A percentile compares a stretch with the other conserved stretches of the same genome.
These are phyloP conservation scores for Urosaurus nigricauda DNA, from an alignment of 2,797 vertebrate species.

Conservation along the genomic window DNA sequence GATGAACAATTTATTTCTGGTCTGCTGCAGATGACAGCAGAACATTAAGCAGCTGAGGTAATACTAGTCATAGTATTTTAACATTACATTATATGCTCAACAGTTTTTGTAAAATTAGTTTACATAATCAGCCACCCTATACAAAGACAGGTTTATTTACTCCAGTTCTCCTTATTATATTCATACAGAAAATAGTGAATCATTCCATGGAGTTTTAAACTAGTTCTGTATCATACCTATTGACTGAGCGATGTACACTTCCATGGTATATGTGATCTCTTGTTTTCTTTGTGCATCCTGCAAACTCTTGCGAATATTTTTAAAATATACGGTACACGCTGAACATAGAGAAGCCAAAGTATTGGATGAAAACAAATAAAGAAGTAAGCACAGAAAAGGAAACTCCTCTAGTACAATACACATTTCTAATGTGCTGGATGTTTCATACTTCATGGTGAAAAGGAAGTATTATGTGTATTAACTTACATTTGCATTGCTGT, in stretches of 20 bases:
- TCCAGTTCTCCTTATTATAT: not conserved
- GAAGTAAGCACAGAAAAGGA: not conserved
- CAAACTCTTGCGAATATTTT: not conserved
- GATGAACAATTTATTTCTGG: not conserved
- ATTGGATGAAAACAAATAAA: conserved; percentile 16
- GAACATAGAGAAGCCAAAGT: not conserved
- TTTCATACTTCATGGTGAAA: not conserved
- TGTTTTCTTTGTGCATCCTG: not conserved
- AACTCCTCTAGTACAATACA: not conserved
- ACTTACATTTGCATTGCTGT: not conserved
- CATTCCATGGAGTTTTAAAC: not conserved
- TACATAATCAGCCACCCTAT: conserved; percentile 5
- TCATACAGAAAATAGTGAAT: not conserved
- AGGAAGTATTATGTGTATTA: not conserved
- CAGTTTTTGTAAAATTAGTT: not conserved
- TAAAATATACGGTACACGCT: not conserved
- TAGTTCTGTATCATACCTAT: not conserved
- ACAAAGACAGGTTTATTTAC: conserved; percentile 14
- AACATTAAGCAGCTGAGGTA: not conserved
- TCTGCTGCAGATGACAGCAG: accelerated
- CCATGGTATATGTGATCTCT: not conserved
- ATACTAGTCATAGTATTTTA: not conserved
- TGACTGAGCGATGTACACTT: not conserved
- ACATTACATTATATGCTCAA: not conserved
- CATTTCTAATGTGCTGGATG: not conserved